Percentiles rank a stretch among this genome's conserved stretches.
These are phyloP conservation scores for Aulostomus chinensis DNA, from an alignment of 2,797 vertebrate species.

Conservation along the genomic window DNA sequence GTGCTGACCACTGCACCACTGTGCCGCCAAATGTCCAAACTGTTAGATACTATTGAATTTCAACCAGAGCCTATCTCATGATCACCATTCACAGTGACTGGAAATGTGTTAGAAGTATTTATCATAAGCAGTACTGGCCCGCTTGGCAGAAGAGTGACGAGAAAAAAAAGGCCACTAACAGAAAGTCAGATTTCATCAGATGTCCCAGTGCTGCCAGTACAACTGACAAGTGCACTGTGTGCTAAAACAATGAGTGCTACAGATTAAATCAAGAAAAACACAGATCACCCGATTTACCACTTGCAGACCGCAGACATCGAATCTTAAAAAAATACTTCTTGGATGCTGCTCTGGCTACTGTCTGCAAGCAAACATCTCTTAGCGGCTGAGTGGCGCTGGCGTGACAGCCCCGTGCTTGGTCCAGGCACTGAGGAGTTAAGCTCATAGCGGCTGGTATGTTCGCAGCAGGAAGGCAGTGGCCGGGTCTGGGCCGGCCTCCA, in stretches of 20 bases:
- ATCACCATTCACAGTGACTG: no score
- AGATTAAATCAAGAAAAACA: slow-evolving; percentile 22
- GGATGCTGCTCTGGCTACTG: slow-evolving; percentile 9
- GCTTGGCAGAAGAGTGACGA: not conserved
- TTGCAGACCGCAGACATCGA: slow-evolving; percentile 25
- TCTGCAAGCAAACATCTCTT: slow-evolving; percentile 15
- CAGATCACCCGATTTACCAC: slow-evolving; percentile 22
- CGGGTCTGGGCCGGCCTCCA: slow-evolving; percentile 84
- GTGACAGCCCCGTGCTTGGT: slow-evolving; percentile 13
- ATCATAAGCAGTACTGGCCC: not conserved
- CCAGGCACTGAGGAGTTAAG: slow-evolving; percentile 75
- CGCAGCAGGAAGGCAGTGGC: slow-evolving; percentile 80
- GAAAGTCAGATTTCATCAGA: slow-evolving; percentile 2
- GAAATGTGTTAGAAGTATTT: not conserved
- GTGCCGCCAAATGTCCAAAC: no score
- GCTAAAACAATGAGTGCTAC: not conserved
- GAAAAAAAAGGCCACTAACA: not conserved
- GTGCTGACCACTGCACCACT: no score
- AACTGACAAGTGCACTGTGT: slow-evolving; percentile 1
- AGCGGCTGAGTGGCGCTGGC: slow-evolving; percentile 5
- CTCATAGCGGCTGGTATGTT: slow-evolving; percentile 74
- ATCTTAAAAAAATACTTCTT: slow-evolving; percentile 25
- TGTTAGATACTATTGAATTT: no score
- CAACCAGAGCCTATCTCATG: no score
- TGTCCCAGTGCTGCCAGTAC: not conserved